Evolutionary conservation across 2,113 vertebrate species (phyloP), one percentile per base, ranked within the genome.

Genomic region (Burhinus bistriatus): DNA sequence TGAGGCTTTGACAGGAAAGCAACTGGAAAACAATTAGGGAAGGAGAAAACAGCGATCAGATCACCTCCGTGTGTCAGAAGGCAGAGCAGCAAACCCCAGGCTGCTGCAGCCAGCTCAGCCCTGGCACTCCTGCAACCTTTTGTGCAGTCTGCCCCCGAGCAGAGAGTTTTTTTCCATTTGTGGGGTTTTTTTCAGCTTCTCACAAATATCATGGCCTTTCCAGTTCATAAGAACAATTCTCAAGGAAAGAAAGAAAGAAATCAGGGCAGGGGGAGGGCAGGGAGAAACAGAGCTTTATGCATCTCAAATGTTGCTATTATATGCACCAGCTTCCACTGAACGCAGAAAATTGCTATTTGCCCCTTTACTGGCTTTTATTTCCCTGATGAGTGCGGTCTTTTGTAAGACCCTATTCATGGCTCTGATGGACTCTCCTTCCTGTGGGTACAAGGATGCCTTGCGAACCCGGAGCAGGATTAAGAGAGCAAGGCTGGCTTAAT

Each of bases 1-100:
- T 99, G 98, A 62, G 99, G 99, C 96, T 99, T 99, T 70, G 98
- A 99, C 44, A 99, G 99, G 97, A 99, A 98, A 65, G 99, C 98
- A 75, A 99, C 99, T 99, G 94, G 9, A 95, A 89, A 94, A 85
- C 57, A 80, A 45, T 89, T 70, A 59, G 38, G 17, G 30, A 62
- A 92, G 36, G 36, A 85, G 55, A 96, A 80, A 90, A 76, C 7
- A 80, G 75, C 2, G 3, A 45, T 97, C 84, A 95, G 73, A 79
- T 59, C 71, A 82, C 54, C 64, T 64, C 65, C 2, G 9, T 12
- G 25, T 32, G 5, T 73, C 83, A 87, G 42, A 68, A 91, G 29
- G 51, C 79, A 81, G 64, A 95, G 42, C 32, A 42, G 47, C 51
- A 70, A 40, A 32, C 21, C 40, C 30, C 1, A 2, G 34, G 27